Evolutionary conservation across 2,888 invertebrate species (phyloP).

Genomic region (Caenorhabditis macrosperma): DNA sequence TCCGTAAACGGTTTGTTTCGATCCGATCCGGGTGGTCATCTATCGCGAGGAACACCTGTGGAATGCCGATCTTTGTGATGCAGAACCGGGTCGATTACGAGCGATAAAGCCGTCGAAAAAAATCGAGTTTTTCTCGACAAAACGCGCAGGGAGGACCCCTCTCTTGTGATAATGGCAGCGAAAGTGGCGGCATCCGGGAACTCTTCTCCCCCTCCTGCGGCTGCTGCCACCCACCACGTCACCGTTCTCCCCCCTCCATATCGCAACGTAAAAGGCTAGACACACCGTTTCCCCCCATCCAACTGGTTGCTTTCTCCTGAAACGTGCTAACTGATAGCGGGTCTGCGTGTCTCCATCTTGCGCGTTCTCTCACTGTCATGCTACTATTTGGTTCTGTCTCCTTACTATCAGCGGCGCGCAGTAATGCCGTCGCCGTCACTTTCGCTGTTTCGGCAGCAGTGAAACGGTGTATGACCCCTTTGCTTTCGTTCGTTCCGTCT

Average conservation of each 20-base stretch:
- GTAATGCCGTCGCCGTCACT: background rate
- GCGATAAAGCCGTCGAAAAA: background rate
- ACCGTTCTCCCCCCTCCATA: background rate
- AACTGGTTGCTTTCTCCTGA: conserved; percentile 14
- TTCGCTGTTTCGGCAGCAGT: background rate
- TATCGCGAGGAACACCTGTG: conserved; percentile 20
- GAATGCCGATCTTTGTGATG: conserved; percentile 12
- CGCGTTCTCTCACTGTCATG: background rate
- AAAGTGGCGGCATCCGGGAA: conserved; percentile 9
- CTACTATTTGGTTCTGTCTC: conserved; percentile 5
- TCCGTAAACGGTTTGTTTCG: background rate
- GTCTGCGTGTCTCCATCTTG: background rate
- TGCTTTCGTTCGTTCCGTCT: background rate
- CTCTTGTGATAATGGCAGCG: conserved; percentile 6
- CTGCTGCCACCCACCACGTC: background rate
- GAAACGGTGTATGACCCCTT: conserved; percentile 12
- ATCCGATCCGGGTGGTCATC: conserved; percentile 10
- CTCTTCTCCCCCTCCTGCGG: background rate
- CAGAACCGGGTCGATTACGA: conserved; percentile 20
- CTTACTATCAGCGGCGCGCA: background rate
- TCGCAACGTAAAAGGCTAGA: conserved; percentile 12
- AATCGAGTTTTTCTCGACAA: conserved; percentile 6
- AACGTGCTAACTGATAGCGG: background rate
- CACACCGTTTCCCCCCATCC: background rate
- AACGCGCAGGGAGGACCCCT: background rate